Conservation (phyloP, 2,797 vertebrate genomes). For the Neomorphus geoffroyi region DNA sequence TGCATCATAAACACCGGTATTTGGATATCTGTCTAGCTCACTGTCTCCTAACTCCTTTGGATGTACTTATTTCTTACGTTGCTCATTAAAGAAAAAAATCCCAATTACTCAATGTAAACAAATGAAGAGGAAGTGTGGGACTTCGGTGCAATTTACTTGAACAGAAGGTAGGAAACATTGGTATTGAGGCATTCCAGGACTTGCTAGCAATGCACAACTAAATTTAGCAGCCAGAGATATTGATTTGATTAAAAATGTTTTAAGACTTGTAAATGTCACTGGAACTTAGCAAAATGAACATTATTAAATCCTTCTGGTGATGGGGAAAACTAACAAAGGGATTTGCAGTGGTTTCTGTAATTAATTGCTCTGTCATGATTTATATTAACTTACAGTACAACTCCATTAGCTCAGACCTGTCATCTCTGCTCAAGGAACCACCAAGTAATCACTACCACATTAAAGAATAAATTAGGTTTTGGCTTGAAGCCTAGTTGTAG, state of each 20-base stretch:
- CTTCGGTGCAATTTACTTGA: slow-evolving; percentile 65
- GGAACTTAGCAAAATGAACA: slow-evolving; percentile 83
- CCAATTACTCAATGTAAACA: slow-evolving; percentile 70
- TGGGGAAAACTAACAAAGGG: slow-evolving; percentile 84
- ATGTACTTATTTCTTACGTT: slow-evolving; percentile 38
- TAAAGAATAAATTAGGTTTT: slow-evolving; percentile 86
- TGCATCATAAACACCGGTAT: background rate
- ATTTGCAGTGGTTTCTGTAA: slow-evolving; percentile 85
- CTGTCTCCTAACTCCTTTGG: slow-evolving; percentile 48
- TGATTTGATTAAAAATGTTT: slow-evolving; percentile 87
- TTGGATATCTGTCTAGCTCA: slow-evolving; percentile 29
- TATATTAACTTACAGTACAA: slow-evolving; percentile 88
- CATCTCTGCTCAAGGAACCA: slow-evolving; percentile 83
- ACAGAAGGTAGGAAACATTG: slow-evolving; percentile 75
- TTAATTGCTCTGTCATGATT: slow-evolving; percentile 88
- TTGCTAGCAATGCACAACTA: slow-evolving; percentile 77
- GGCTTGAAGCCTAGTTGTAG: slow-evolving; percentile 81
- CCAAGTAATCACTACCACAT: slow-evolving; percentile 85
- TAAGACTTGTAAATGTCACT: slow-evolving; percentile 87
- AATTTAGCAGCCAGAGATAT: slow-evolving; percentile 82
- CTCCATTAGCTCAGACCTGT: slow-evolving; percentile 86
- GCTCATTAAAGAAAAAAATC: slow-evolving; percentile 53
- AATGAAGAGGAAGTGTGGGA: slow-evolving; percentile 59
- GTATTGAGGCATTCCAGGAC: slow-evolving; percentile 71
- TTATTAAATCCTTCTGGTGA: slow-evolving; percentile 86